Conservation (phyloP, 92 coral and sea anemone species). For the Porites lobata region DNA sequence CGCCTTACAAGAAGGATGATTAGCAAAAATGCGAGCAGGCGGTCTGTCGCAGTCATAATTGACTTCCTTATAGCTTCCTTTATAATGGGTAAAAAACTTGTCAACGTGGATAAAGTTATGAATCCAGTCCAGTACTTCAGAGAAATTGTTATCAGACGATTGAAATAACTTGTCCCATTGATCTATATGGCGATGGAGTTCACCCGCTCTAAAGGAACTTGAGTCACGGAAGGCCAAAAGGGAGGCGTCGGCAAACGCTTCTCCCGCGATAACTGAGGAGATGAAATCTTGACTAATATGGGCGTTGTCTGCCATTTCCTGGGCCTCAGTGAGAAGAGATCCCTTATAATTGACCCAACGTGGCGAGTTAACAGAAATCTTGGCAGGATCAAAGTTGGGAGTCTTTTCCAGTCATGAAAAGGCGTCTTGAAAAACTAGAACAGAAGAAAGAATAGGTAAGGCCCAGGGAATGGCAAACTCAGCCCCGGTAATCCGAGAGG, state of each 20-base stretch:
- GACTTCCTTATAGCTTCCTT: conserved; percentile 39
- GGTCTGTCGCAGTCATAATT: conserved; percentile 16
- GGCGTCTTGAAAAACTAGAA: conserved; percentile 17
- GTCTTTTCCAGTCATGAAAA: conserved; percentile 43
- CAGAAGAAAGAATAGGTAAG: conserved; percentile 4
- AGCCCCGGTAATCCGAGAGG: conserved; percentile 34
- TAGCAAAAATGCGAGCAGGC: conserved; percentile 21
- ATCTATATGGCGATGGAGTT: conserved; percentile 42
- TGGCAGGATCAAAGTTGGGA: conserved; percentile 43
- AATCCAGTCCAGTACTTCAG: conserved; percentile 28
- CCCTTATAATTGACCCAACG: conserved; percentile 38
- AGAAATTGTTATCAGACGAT: conserved; percentile 5
- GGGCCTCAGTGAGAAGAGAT: conserved; percentile 19
- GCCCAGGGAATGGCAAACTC: conserved; percentile 29
- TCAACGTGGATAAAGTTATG: conserved; percentile 6
- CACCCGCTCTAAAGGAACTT: conserved; percentile 41
- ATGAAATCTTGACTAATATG: conserved; percentile 12
- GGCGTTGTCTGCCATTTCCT: conserved; percentile 43
- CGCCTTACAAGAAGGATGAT: conserved; percentile 29
- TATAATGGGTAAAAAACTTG: conserved; percentile 18
- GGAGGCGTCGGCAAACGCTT: conserved; percentile 40
- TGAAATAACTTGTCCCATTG: conserved; percentile 37
- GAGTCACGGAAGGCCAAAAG: conserved; percentile 59
- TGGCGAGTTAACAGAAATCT: conserved; percentile 10
- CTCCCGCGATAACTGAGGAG: conserved; percentile 30